A percentile compares a stretch with the other conserved stretches of the same genome.
Evolutionary conservation across 2,888 invertebrate genomes (phyloP).

Genomic region (Abscondita cerata): DNA sequence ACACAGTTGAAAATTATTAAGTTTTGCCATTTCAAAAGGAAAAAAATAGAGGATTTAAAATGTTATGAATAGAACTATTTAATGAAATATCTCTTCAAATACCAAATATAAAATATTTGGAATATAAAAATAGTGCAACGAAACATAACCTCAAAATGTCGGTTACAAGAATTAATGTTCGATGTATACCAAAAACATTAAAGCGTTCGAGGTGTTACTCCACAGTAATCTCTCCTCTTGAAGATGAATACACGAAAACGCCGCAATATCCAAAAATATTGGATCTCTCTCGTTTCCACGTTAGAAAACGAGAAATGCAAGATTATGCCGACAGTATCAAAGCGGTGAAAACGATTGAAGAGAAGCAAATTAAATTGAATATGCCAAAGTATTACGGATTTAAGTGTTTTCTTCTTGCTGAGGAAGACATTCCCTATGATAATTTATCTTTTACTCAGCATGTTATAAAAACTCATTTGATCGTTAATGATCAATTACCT

Average conservation of each 20-base stretch:
- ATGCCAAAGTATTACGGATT: constrained; percentile 85
- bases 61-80: too few relatives aligned
- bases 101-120: too few relatives aligned
- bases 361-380: constrained; percentile 83
- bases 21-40: too few relatives aligned
- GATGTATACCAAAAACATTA: neutral
- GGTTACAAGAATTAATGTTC: constrained; percentile 5
- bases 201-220: constrained; percentile 7
- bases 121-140: too few relatives aligned
- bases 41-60: too few relatives aligned
- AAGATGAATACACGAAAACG: constrained; percentile 54
- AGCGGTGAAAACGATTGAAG: constrained; percentile 76
- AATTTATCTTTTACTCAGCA: constrained; percentile 73
- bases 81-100: too few relatives aligned
- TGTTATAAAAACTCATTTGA: constrained; percentile 79
- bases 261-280: constrained; percentile 69
- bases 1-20: too few relatives aligned
- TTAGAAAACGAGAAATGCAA: constrained; percentile 57
- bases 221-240: constrained; percentile 35
- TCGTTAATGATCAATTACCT: constrained; percentile 67
- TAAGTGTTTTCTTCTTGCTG: constrained; percentile 67
- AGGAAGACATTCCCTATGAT: constrained; percentile 71
- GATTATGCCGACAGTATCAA: constrained; percentile 67
- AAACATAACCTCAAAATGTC: constrained; percentile 17
- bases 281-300: constrained; percentile 64